Conservation (phyloP, 1,140 invertebrate species). For the Liolophura sinensis region DNA sequence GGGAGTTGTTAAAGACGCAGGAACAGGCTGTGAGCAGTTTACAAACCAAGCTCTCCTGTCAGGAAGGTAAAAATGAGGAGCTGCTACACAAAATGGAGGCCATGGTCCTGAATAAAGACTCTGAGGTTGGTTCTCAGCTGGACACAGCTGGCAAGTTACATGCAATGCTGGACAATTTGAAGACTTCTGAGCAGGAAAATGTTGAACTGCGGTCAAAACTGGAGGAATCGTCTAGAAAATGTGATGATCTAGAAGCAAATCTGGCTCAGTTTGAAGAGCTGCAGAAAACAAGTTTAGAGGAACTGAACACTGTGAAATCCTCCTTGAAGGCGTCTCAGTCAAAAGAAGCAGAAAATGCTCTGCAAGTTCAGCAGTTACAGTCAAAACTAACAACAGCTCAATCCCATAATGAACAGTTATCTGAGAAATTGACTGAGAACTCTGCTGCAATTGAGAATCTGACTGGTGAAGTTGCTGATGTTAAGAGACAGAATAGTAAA, state of each 20-base stretch:
- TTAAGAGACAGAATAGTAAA: no score
- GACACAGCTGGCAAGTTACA: conserved; percentile 27
- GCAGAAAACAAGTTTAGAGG: conserved; percentile 1
- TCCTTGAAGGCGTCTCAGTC: neutral
- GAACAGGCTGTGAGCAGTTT: conserved; percentile 54
- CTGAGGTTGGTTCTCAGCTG: conserved; percentile 22
- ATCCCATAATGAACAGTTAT: no score
- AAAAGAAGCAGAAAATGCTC: neutral
- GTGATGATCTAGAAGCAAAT: conserved; percentile 11
- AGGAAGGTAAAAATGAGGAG: conserved; percentile 30
- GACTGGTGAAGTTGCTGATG: no score
- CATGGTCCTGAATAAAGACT: conserved; percentile 23
- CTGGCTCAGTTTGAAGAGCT: conserved; percentile 5
- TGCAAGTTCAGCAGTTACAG: neutral
- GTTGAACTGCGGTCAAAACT: conserved; percentile 15
- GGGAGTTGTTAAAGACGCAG: conserved; percentile 1
- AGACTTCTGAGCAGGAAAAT: conserved; percentile 25
- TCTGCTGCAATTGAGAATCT: no score
- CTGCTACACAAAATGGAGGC: conserved; percentile 23
- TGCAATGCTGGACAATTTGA: conserved; percentile 20
- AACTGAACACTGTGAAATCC: neutral
- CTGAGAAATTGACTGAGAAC: no score
- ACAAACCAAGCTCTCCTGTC: conserved; percentile 19
- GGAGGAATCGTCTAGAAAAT: conserved; percentile 18
- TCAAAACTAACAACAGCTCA: neutral